Evolutionary conservation across 2,888 invertebrate species (phyloP), one percentile per base, ranked within the genome.

Genomic region (Watsonalla binaria): DNA sequence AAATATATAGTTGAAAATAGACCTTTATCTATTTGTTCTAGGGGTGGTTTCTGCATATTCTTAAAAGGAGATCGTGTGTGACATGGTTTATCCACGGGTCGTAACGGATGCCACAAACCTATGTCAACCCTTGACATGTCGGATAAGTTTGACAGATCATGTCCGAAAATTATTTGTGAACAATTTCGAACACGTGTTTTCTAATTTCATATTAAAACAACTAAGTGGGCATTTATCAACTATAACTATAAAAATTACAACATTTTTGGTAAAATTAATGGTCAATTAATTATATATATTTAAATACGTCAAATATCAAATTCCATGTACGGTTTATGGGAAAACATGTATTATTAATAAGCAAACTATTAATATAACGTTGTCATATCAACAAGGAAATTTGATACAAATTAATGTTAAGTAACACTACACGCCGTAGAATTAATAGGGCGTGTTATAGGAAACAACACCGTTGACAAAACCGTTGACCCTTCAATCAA

Each of bases 91-190:
- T 85, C 80, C 82, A 67, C 69, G 78, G 80, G 78, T 82, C 79
- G 78, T 61, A 72, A 70, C 82, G 82, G 82, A 82, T 84, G 86
- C 80, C 85, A 84, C 82, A 85, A 79, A 81, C 86, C 82, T 72
- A 78, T 83, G 87, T 90, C 89, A 90, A 86, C 84, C 84, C 86
- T 83, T 87, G 89, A 90, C 87, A 80, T 81, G 66, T 70, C 65
- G 82, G 82, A 86, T 88, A 82, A 83, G 74, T 86, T 84, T 84
- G 84, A 87, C 84, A 72, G 82, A 86, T 89, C 80, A 83, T 81
- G 74, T 78, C 77, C 70, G 75, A 81, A 80, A 80, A 84, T 82
- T 74, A 83, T 82, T 77, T 74, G 24, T 2, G 24, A 24, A 42
- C 42, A 8, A 11, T 42, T 42, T 42, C 73, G 66, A 72, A 73